Evolutionary conservation across 2,797 vertebrate genomes (phyloP).

Genomic region (Loris lydekkerianus): DNA sequence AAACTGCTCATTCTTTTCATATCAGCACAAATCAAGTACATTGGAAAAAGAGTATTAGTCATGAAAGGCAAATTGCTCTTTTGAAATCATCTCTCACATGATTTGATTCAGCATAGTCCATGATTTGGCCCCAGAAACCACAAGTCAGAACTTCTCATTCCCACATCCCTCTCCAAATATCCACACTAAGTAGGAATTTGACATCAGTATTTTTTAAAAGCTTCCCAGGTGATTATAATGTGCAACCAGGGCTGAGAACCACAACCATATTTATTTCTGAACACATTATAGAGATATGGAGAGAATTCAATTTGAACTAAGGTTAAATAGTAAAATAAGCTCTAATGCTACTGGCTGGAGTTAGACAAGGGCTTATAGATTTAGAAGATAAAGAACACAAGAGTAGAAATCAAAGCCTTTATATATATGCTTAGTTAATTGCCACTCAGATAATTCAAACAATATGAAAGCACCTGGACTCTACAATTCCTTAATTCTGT

Average conservation of each 20-base stretch:
- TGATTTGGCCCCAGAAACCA: slow-evolving; percentile 5
- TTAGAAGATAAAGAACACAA: not conserved
- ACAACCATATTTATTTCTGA: slow-evolving; percentile 4
- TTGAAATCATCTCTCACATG: not conserved
- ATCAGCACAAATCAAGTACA: not conserved
- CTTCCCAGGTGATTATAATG: not conserved
- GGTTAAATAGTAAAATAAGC: not conserved
- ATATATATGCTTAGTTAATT: not conserved
- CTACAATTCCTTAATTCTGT: not conserved
- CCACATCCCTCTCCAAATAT: not conserved
- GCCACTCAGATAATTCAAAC: slow-evolving; percentile 36
- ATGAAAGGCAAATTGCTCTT: not conserved
- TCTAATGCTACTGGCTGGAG: not conserved
- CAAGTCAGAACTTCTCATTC: not conserved
- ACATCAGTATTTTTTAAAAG: not conserved
- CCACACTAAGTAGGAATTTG: not conserved
- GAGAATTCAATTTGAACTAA: slow-evolving; percentile 8
- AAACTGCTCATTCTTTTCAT: not conserved
- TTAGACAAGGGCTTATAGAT: not conserved
- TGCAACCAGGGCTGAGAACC: not conserved
- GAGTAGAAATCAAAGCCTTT: slow-evolving; percentile 17
- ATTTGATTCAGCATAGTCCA: slow-evolving; percentile 12
- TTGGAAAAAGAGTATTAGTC: not conserved
- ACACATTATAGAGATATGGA: not conserved
- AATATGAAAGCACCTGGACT: not conserved